Base-by-base conservation (phyloP, 2,888 invertebrate species). In the Cacoxenus indagator region DNA sequence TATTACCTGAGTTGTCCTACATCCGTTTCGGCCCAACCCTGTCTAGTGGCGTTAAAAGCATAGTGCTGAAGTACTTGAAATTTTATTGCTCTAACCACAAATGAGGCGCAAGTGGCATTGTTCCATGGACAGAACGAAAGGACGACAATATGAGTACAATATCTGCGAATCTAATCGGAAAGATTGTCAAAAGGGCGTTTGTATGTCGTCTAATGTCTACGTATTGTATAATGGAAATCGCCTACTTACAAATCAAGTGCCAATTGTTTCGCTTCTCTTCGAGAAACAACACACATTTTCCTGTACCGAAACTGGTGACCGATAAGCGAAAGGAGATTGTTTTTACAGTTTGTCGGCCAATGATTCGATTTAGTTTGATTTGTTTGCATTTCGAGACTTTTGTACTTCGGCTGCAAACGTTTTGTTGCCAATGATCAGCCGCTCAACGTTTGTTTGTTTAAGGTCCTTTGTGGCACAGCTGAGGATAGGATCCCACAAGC, bases 191-290 rank as follows among this genome's bases (percentile, higher is more conserved):
- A 61, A 78, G 81, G 81, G 81, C 83, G 81, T 81, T 83, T 83
- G 83, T 83, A 81, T 81, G 81, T 79, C 80, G 79, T 75, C 80
- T 81, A 81, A 83, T 82, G 83, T 81, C 77, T 79, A 79, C 48
- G 51, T 19, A n/a, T 43, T n/a, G 75, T 79, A 81, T 83, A 83
- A 81, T 83, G 79, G 75, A 83, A 81, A 81, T 81, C 81, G 79
- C 79, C 81, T 81, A 83, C 81, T 81, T 83, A 79, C 43, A 68
- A 81, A 80, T 81, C 81, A 83, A 81, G 81, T 83, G 80, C 81
- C 78, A 81, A 81, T 81, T 81, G 81, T 81, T 67, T 57, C 37
- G 37, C 37, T 37, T 37, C 14, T 37, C 37, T 37, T 37, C 37
- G 8, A 14, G 37, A 2, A 37, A 37, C 37, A 37, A 37, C 8